These are phyloP conservation scores for Caenorhabditis zanzibari DNA, from an alignment of 2,888 invertebrate species.

Conservation along the genomic window DNA sequence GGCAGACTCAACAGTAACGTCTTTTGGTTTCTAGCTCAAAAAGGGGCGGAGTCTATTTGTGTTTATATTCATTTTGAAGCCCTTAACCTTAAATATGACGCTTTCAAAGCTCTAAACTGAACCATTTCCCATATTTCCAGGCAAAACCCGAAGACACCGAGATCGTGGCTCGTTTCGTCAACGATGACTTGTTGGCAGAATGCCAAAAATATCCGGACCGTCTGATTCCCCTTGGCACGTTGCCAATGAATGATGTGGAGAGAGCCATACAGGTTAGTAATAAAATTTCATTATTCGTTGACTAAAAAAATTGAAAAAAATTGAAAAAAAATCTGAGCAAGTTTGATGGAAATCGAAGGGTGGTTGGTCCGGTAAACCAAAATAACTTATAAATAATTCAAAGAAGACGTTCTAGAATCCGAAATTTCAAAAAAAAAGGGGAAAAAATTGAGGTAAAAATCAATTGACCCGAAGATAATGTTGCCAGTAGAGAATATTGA, in stretches of 20 bases:
- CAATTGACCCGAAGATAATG: constrained; percentile 81
- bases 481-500: constrained; percentile 85
- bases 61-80: neutral
- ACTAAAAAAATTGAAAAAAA: constrained; percentile 25
- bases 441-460: constrained; percentile 26
- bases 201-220: constrained; percentile 84
- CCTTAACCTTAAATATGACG: neutral
- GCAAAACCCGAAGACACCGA: constrained; percentile 86
- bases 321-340: constrained; percentile 22
- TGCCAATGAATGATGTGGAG: constrained; percentile 86
- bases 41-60: neutral
- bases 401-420: constrained; percentile 4
- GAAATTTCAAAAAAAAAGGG: neutral
- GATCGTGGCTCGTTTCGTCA: constrained; percentile 85
- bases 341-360: neutral
- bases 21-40: neutral
- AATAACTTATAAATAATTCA: constrained; percentile 4
- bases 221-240: constrained; percentile 86
- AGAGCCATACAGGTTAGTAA: constrained; percentile 84
- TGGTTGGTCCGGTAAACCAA: constrained; percentile 15
- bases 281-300: constrained; percentile 26
- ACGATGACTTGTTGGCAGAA: constrained; percentile 85
- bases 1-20: too few species aligned
- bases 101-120: neutral
- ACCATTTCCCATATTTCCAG: constrained; percentile 81